These are phyloP conservation scores for Scaptomyza montana DNA, from an alignment of 1,140 invertebrate species.

Conservation along the genomic window DNA sequence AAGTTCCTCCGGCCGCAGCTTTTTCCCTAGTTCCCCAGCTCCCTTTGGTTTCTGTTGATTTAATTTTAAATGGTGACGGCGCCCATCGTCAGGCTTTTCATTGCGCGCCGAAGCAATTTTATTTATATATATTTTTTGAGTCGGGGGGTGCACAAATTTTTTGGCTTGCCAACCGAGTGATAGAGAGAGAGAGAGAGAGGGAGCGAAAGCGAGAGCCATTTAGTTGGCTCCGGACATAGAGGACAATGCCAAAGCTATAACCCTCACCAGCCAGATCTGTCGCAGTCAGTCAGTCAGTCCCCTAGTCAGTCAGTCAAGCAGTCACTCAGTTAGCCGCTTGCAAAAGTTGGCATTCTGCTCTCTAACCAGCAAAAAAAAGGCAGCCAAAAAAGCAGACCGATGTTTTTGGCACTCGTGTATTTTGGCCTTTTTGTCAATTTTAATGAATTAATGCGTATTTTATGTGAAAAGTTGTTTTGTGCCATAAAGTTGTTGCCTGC, in stretches of 20 bases:
- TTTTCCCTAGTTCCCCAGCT: slow-evolving; percentile 12
- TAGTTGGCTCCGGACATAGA: slow-evolving; percentile 64
- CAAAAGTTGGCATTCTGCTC: slow-evolving; percentile 59
- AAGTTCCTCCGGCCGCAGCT: slow-evolving; percentile 55
- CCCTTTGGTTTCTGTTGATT: slow-evolving; percentile 67
- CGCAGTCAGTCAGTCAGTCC: slow-evolving; percentile 28
- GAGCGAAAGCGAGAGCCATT: slow-evolving; percentile 37
- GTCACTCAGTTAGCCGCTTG: slow-evolving; percentile 33
- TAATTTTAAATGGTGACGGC: slow-evolving; percentile 78
- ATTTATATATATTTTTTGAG: slow-evolving; percentile 73
- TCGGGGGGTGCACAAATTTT: slow-evolving; percentile 64
- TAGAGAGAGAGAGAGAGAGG: slow-evolving; percentile 10
- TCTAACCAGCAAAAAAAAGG: slow-evolving; percentile 38
- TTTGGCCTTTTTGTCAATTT: slow-evolving; percentile 78
- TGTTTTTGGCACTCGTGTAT: slow-evolving; percentile 60
- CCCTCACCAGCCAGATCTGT: slow-evolving; percentile 16
- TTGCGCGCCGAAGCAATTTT: slow-evolving; percentile 66
- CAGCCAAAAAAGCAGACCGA: slow-evolving; percentile 38
- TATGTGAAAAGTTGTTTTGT: slow-evolving; percentile 72
- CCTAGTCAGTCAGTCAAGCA: slow-evolving; percentile 12
- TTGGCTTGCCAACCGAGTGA: slow-evolving; percentile 61
- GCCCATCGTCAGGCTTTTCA: slow-evolving; percentile 54
- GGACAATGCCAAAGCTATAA: slow-evolving; percentile 55
- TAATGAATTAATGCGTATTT: slow-evolving; percentile 82
- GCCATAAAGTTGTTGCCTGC: slow-evolving; percentile 27